Conservation (phyloP, 2,797 vertebrate genomes). For the Sebastes wilsoni region DNA sequence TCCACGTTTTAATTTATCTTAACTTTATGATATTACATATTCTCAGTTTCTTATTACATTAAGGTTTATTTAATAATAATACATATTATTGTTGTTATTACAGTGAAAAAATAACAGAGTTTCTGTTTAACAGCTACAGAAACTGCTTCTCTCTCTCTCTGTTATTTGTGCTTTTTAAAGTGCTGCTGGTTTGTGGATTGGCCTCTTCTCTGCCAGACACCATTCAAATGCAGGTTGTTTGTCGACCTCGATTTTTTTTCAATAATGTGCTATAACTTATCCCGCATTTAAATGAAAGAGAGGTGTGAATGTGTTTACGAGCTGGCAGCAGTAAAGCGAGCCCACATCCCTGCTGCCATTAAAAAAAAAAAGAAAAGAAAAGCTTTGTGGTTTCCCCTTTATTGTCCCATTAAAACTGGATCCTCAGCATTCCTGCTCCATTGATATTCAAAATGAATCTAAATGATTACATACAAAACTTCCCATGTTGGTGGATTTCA, state of each 20-base stretch:
- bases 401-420: slow-evolving; percentile 80
- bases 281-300: slow-evolving; percentile 82
- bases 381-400: slow-evolving; percentile 75
- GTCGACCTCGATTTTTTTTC: slow-evolving; percentile 65
- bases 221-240: slow-evolving; percentile 82
- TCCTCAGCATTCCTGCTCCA: slow-evolving; percentile 70
- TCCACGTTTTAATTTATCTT: background rate
- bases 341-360: slow-evolving; percentile 68
- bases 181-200: slow-evolving; percentile 81
- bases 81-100: background rate
- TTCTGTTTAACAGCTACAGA: slow-evolving; percentile 11
- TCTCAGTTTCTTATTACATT: background rate
- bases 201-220: slow-evolving; percentile 75
- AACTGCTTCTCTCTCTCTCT: slow-evolving; percentile 7
- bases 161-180: slow-evolving; percentile 41
- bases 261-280: slow-evolving; percentile 83
- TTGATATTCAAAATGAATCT: slow-evolving; percentile 73
- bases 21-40: background rate
- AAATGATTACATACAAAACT: slow-evolving; percentile 73
- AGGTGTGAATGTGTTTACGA: slow-evolving; percentile 85
- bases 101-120: background rate
- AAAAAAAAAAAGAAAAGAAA: slow-evolving; percentile 34
- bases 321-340: slow-evolving; percentile 69
- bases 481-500: slow-evolving; percentile 59
- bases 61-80: background rate